Evolutionary conservation across 92 coral and sea anemone genomes (phyloP), one percentile per base, ranked within the genome.

Genomic region (Blastomussa wellsi): DNA sequence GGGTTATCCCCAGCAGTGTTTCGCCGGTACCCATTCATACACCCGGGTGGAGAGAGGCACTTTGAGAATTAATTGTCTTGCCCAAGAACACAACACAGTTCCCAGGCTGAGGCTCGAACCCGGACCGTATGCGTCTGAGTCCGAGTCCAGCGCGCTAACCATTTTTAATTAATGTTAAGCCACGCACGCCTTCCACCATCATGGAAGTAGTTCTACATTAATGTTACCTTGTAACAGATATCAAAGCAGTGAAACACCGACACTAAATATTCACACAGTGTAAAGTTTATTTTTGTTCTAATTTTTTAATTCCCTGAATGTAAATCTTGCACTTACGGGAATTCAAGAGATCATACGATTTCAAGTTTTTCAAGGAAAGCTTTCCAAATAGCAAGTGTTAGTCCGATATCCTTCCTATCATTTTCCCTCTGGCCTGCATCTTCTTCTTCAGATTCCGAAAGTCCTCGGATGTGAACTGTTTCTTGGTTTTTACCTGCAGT

Each of bases 361-460:
- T 51, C 57, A 51, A 51, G 22, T 51, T 3, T 51, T 1, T 51
- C 4, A 51, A 15, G 20, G 16, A 51, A 26, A 65, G 70, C 7
- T 11, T 15, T 2, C 15, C n/a, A 6, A 13, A 35, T 33, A 20
- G 4, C 0, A 10, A 24, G 1, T 8, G 10, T 22, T 39, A 79
- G 7, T 70, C 70, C 22, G 92, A 86, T 26, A 88, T 84, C 64
- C 93, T 52, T 57, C 94, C 72, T 31, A 96, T 94, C 88, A 92
- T 90, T 70, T 96, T 96, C 4, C 99, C 98, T 17, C 90, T 92
- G 4, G 99, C 93, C 72, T 96, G 99, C 92, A 96, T 95, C 82
- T 96, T 92, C 86, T 96, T 96, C 93, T 96, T 96, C 68, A 96
- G 82, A 36, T 88, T 92, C 35, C 98, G 92, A 80, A 94, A 94